phyloP scores from a whole-genome alignment of 2,797 vertebrate species.

The Amblyopsis hoosieri region DNA sequence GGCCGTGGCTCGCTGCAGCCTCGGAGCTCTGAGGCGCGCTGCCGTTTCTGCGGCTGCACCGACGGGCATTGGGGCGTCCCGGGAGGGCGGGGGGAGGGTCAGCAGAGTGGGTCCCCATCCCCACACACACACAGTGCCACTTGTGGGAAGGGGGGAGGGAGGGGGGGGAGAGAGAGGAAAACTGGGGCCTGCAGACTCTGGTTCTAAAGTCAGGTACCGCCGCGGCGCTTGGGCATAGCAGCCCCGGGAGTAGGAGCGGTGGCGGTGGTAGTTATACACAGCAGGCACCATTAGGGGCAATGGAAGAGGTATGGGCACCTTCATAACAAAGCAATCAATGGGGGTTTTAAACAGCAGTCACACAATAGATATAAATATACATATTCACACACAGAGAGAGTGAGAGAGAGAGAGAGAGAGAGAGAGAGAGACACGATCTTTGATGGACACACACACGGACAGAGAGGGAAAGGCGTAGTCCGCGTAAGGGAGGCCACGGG shows the following conservation, averaged over 20 bases:
- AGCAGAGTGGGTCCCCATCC: no score
- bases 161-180: no score
- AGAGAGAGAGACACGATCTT: constrained; percentile 11
- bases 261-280: constrained; percentile 75
- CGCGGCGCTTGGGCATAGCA: constrained; percentile 77
- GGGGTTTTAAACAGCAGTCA: constrained; percentile 85
- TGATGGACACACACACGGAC: not conserved
- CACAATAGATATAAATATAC: constrained; percentile 77
- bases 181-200: constrained; percentile 68
- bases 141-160: no score
- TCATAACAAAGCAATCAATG: constrained; percentile 89
- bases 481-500: constrained; percentile 45
- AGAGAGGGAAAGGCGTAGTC: constrained; percentile 43
- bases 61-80: constrained; percentile 47
- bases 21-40: constrained; percentile 45
- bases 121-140: no score
- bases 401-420: constrained; percentile 68
- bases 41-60: constrained; percentile 42
- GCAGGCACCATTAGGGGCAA: constrained; percentile 86
- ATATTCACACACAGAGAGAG: constrained; percentile 33
- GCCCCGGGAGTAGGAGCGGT: constrained; percentile 77
- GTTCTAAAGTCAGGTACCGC: constrained; percentile 79
- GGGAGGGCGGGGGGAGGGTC: not conserved
- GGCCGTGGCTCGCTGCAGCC: constrained; percentile 16
- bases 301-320: constrained; percentile 87